Evolutionary conservation across 1,140 invertebrate species (phyloP), one percentile per base, ranked within the genome.

Genomic region (Trialeurodes vaporariorum): DNA sequence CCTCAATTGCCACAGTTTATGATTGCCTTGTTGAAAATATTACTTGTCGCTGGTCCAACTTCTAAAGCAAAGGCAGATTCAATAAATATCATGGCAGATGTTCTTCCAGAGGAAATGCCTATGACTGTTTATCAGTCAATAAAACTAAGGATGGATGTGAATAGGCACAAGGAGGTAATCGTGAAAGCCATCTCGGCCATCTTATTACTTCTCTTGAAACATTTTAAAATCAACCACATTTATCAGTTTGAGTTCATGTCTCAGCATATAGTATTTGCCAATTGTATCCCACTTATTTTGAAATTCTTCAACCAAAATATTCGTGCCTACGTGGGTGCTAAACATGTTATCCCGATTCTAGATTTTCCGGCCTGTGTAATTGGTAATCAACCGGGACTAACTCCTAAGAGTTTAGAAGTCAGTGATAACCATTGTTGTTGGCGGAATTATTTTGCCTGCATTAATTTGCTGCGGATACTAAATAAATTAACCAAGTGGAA

Each of bases 251-350:
- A 99, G 80, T 98, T 97, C 76, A 96, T 98, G 87, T 95, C 94
- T 1, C 96, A 99, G 78, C 96, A 99, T 81, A 82, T 99, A 64
- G 96, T 99, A 17, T 98, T 99, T 84, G 96, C 97, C 67, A 99
- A 99, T 79, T 99, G 97, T 77, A 98, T 99, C 77, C 97, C 98
- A 5, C 80, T 99, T 24, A 92, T 99, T 25, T 81, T 99, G 17
- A 99, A 99, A 77, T 99, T 99, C 82, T 94, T 99, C 75, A 99
- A 99, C 81, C 97, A 99, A 78, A 98, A 98, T 75, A 98, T 99
- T 69, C 85, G 93, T 73, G 88, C 91, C 58, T 98, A 98, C 80
- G 91, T 98, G 67, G 89, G 92, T 74, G 89, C 95, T 24, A 97
- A 96, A 79, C 97, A 98, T 79, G 89, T 89, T 58, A 97, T 98